Evolutionary conservation across 2,113 vertebrate species (phyloP), one percentile per base, ranked within the genome.

Genomic region (Engystomops pustulosus): DNA sequence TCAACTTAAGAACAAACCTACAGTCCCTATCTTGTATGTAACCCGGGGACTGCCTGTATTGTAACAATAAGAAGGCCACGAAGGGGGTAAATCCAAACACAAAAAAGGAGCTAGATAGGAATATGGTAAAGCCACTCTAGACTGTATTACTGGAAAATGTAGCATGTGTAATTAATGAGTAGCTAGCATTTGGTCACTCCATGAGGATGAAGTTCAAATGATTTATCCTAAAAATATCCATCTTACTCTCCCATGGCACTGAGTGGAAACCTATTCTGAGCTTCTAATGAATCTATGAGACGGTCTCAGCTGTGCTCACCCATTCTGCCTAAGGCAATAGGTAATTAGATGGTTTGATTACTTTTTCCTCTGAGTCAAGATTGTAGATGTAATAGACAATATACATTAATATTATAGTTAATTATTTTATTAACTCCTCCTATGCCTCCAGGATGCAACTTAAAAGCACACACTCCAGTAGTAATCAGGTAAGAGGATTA

Each of bases 301-400:
- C 38, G 45, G 69, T 62, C 23, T 82, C 36, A 60, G 23, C 68
- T 82, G 69, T 74, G 55, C 30, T 30, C 25, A 70, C 70, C 79
- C 70, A 58, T 58, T 49, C 70, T 34, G 70, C 81, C 81, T 20
- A 30, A 41, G 70, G 70, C 51, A 75, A 62, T 75, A 75, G 34
- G 68, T 83, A 83, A 83, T 83, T 83, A 83, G 53, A 75, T 62
- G 70, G 70, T 32, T 47, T 83, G 69, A 83, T 83, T 83, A 83
- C 53, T 83, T 72, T n/a, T 75, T 65, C 67, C 80, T 82, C 36
- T 62, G 53, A 62, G 53, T 41, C 34, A 47, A 62, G 38, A 32
- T 23, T 62, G 38, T 75, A 34, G 53, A 83, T 75, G 47, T 6
- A 75, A 74, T 65, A 65, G 81, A 72, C 53, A 70, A 81, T 51